Evolutionary conservation across 2,888 invertebrate species (phyloP).

Genomic region (Baronia brevicornis): DNA sequence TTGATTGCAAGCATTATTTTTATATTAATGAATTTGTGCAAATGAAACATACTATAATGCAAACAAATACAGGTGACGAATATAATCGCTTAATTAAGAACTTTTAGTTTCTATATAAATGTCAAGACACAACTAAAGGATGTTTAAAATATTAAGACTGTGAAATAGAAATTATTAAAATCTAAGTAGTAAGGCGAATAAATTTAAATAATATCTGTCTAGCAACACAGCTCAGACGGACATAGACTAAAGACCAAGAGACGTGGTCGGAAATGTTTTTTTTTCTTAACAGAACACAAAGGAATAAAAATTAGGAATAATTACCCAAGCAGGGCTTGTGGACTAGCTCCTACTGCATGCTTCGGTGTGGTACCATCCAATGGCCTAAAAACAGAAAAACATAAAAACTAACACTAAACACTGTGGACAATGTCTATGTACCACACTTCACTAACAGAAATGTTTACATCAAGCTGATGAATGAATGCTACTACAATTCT

Average conservation of each 20-base stretch:
- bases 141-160: too few relatives aligned
- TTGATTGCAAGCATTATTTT: conserved; percentile 8
- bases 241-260: conserved; percentile 4
- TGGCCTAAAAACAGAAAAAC: conserved; percentile 79
- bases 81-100: too few relatives aligned
- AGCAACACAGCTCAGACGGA: conserved; percentile 4
- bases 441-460: conserved; percentile 19
- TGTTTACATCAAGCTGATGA: conserved; percentile 19
- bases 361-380: conserved; percentile 76
- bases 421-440: conserved; percentile 34
- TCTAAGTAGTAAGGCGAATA: neutral
- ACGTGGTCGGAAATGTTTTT: neutral
- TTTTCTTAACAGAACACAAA: neutral
- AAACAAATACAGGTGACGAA: too few relatives aligned
- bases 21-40: too few relatives aligned
- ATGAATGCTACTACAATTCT: neutral
- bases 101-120: too few relatives aligned
- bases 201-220: conserved; percentile 1
- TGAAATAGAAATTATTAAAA: neutral
- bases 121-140: too few relatives aligned
- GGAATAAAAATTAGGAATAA: conserved; percentile 46
- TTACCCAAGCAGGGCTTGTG: conserved; percentile 80
- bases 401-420: conserved; percentile 62
- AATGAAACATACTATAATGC: too few relatives aligned
- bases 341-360: conserved; percentile 74